A percentile compares a stretch with the other conserved stretches of the same genome.
Conservation (phyloP, 2,888 invertebrate genomes). For the Druceiella hillmani region DNA sequence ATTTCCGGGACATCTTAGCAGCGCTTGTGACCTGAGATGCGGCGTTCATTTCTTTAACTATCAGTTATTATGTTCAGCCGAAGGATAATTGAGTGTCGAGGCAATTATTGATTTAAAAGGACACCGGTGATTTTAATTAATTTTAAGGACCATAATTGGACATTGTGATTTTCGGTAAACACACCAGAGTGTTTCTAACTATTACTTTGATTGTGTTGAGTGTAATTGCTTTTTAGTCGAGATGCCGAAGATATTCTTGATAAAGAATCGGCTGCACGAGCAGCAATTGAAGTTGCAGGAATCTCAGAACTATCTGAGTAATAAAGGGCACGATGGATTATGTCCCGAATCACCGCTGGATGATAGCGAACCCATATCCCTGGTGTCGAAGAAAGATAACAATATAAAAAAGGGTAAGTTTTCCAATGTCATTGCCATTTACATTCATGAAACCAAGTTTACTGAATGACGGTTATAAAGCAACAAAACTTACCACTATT, state of each 20-base stretch:
- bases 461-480: too few species aligned
- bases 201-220: constrained; percentile 30
- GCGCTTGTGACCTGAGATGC: too few species aligned
- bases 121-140: too few species aligned
- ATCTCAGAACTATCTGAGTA: constrained; percentile 68
- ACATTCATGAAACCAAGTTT: too few species aligned
- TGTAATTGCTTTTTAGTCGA: constrained; percentile 42
- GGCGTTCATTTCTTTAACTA: too few species aligned
- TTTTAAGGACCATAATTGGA: too few species aligned
- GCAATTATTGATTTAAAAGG: too few species aligned
- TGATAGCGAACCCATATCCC: constrained; percentile 53
- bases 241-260: constrained; percentile 92
- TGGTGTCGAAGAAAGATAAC: constrained; percentile 52
- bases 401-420: constrained; percentile 38
- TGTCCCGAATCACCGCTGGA: constrained; percentile 54
- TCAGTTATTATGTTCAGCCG: too few species aligned
- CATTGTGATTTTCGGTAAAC: constrained; percentile 38
- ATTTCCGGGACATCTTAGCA: too few species aligned
- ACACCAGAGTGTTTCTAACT: constrained; percentile 19
- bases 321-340: constrained; percentile 56
- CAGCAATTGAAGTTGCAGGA: constrained; percentile 82
- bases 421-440: too few species aligned
- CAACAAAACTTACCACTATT: too few species aligned
- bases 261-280: constrained; percentile 87
- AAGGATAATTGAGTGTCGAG: too few species aligned